Evolutionary conservation across 2,888 invertebrate genomes (phyloP).

Genomic region (Noctua pronuba): DNA sequence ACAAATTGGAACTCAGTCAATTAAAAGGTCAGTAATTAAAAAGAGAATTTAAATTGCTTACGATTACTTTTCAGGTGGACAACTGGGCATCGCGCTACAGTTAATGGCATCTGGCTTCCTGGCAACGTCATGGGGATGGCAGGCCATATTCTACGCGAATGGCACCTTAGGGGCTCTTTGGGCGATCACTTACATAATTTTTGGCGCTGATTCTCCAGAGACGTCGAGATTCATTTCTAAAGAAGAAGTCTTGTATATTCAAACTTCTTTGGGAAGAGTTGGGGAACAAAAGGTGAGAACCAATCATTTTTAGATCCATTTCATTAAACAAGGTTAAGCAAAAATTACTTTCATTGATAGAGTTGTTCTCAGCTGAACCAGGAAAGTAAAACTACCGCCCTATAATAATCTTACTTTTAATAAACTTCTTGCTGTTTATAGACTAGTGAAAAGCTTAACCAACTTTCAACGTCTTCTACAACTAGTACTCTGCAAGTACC

Average conservation of each 20-base stretch:
- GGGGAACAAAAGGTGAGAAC: slow-evolving; percentile 81
- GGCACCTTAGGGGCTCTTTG: slow-evolving; percentile 92
- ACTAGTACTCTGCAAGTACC: not conserved
- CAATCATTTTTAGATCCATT: not conserved
- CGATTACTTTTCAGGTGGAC: slow-evolving; percentile 89
- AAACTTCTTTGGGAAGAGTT: slow-evolving; percentile 86
- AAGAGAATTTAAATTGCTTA: slow-evolving; percentile 16
- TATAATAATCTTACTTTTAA: not conserved
- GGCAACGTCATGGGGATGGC: slow-evolving; percentile 93
- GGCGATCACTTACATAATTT: slow-evolving; percentile 90
- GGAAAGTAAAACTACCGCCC: not conserved
- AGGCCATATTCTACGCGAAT: slow-evolving; percentile 94
- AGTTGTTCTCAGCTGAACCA: not conserved
- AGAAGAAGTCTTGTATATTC: slow-evolving; percentile 93
- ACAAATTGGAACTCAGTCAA: slow-evolving; percentile 29
- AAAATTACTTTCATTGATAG: not conserved
- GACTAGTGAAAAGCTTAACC: not conserved
- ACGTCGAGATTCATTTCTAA: slow-evolving; percentile 90
- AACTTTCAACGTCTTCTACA: not conserved
- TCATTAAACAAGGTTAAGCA: not conserved
- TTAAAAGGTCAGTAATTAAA: slow-evolving; percentile 15
- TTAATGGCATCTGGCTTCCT: slow-evolving; percentile 93
- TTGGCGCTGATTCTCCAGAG: slow-evolving; percentile 93
- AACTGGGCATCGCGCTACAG: slow-evolving; percentile 94
- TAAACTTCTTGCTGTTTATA: not conserved